These are phyloP conservation scores for Tethya wilhelma DNA, from an alignment of 37 sponge, comb jelly and placozoan genomes.

Conservation along the genomic window DNA sequence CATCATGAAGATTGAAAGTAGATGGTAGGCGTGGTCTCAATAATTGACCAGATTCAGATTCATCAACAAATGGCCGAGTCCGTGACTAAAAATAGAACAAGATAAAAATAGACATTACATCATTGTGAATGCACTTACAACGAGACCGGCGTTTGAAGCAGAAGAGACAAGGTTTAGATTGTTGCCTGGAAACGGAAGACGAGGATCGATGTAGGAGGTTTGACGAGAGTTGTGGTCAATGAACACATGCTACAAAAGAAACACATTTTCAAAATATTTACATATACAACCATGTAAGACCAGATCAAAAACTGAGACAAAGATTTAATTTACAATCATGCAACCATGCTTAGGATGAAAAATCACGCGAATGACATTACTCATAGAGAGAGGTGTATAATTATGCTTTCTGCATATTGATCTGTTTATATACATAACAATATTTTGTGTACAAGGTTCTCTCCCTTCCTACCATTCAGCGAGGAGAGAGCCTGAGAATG, in stretches of 20 bases:
- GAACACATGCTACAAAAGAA: constrained; percentile 61
- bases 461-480: too few relatives aligned
- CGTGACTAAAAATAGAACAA: constrained; percentile 4
- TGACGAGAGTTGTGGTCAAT: constrained; percentile 64
- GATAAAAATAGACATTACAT: neutral
- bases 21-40: neutral
- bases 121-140: constrained; percentile 3
- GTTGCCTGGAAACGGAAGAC: constrained; percentile 79
- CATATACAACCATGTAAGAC: too few relatives aligned
- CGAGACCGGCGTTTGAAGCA: neutral
- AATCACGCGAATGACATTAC: too few relatives aligned
- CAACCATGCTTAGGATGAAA: too few relatives aligned
- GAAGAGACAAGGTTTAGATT: neutral
- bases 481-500: neutral
- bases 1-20: neutral
- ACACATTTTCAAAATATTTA: too few relatives aligned
- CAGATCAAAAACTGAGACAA: neutral
- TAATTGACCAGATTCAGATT: neutral
- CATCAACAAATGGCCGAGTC: neutral
- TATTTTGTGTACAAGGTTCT: too few relatives aligned
- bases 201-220: constrained; percentile 85
- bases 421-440: too few relatives aligned
- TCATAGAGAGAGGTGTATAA: too few relatives aligned
- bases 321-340: too few relatives aligned
- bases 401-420: too few relatives aligned